phyloP scores from a whole-genome alignment of 2,113 vertebrate species.

The Eretmochelys imbricata region DNA sequence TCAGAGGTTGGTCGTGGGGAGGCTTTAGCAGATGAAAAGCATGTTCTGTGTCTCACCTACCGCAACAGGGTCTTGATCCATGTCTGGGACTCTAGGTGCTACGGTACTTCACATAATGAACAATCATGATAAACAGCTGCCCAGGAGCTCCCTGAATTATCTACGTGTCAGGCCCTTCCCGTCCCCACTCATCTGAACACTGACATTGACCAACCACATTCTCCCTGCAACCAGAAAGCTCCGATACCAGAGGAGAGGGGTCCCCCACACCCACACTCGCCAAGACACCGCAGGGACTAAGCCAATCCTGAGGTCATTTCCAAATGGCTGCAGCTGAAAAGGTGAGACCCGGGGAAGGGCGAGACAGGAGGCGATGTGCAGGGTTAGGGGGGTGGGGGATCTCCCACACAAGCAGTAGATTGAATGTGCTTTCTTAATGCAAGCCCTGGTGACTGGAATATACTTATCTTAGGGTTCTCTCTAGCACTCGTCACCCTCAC shows the following conservation, averaged over 20 bases:
- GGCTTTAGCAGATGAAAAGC: background rate
- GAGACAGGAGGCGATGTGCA: accelerated
- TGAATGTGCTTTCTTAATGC: background rate
- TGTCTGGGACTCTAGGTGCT: background rate
- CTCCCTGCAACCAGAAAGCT: background rate
- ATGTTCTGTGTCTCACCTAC: no score
- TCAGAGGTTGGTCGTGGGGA: background rate
- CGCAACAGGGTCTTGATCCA: no score
- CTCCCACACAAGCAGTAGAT: background rate
- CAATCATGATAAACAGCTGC: background rate
- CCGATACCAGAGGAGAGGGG: background rate
- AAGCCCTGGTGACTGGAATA: background rate
- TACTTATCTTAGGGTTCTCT: background rate
- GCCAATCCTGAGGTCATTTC: background rate
- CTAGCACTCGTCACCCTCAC: background rate
- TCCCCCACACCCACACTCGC: background rate
- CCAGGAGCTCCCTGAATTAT: constrained; percentile 48
- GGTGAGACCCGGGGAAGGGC: background rate
- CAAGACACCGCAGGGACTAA: background rate
- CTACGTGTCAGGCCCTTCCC: constrained; percentile 5
- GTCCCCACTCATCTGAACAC: background rate
- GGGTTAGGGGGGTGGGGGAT: background rate
- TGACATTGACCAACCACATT: background rate
- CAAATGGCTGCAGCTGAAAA: background rate
- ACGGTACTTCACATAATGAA: background rate